These are phyloP conservation scores for Scrobipalpa costella DNA, from an alignment of 2,888 invertebrate species.

Conservation along the genomic window DNA sequence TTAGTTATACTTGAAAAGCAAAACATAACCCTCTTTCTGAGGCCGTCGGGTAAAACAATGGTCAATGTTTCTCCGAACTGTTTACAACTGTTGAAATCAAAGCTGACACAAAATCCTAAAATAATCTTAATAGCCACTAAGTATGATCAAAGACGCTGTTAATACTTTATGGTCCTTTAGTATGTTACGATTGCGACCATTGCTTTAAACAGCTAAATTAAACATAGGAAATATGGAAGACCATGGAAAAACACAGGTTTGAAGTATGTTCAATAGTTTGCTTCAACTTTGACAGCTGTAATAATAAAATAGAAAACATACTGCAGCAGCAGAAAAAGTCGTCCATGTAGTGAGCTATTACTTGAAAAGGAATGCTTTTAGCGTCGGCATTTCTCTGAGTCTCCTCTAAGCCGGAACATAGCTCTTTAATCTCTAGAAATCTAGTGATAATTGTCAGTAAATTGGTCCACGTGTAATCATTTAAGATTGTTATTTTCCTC, in stretches of 20 bases:
- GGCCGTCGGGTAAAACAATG: too few species aligned
- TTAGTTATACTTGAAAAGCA: too few species aligned
- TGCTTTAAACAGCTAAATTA: not conserved
- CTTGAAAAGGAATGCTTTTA: not conserved
- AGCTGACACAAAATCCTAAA: not conserved
- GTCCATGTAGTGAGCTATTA: not conserved
- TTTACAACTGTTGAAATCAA: not conserved
- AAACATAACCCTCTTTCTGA: not conserved
- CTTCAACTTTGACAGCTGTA: too few species aligned
- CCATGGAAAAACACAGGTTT: too few species aligned
- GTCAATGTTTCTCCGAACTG: too few species aligned
- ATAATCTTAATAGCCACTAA: not conserved
- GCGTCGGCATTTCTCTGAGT: not conserved
- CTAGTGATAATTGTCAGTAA: not conserved
- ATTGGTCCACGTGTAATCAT: not conserved
- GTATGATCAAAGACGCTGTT: not conserved
- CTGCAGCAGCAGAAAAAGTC: too few species aligned
- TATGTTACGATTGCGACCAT: not conserved
- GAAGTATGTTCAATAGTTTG: too few species aligned
- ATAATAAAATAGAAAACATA: too few species aligned
- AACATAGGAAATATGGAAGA: too few species aligned
- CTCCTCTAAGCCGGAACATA: not conserved
- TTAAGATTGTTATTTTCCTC: not conserved
- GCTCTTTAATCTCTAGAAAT: conserved; percentile 1
- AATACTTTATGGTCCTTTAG: not conserved